A percentile compares a stretch with the other conserved stretches of the same genome.
Conservation (phyloP, 2,797 vertebrate genomes). For the Lutjanus campechanus region DNA sequence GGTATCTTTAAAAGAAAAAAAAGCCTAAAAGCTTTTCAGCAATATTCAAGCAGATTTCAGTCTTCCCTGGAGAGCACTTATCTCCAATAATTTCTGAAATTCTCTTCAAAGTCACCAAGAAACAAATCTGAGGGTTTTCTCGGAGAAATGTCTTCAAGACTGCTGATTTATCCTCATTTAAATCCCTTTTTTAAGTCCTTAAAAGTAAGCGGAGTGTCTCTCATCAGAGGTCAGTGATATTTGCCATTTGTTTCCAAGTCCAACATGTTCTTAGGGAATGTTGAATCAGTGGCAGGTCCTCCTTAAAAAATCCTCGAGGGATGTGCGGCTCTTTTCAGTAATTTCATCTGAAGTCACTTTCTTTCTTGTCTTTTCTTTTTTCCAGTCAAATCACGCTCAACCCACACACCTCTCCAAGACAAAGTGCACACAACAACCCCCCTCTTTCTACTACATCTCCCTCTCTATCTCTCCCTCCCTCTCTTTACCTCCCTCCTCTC, state of each 20-base stretch:
- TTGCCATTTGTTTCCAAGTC: conserved; percentile 41
- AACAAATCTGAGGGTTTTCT: conserved; percentile 5
- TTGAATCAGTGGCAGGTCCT: conserved; percentile 23
- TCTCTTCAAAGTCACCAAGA: conserved; percentile 3
- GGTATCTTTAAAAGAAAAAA: conserved; percentile 12
- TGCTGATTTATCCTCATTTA: conserved; percentile 3
- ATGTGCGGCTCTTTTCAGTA: conserved; percentile 23
- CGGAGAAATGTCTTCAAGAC: not conserved
- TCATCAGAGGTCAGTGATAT: conserved; percentile 58
- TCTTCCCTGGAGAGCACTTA: not conserved
- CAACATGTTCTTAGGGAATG: conserved; percentile 36
- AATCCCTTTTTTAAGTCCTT: conserved; percentile 18
- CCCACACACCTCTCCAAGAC: conserved; percentile 63
- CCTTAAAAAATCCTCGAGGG: conserved; percentile 39
- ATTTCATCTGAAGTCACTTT: conserved; percentile 26
- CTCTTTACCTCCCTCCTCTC: conserved; percentile 18
- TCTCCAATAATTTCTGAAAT: not conserved
- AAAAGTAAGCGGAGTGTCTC: conserved; percentile 26
- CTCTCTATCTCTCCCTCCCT: conserved; percentile 28
- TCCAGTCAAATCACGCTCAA: conserved; percentile 35
- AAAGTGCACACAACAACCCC: conserved; percentile 56
- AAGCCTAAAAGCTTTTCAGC: conserved; percentile 1
- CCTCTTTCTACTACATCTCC: conserved; percentile 67
- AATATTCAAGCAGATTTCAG: conserved; percentile 4
- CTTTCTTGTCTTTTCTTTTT: conserved; percentile 30